Conservation (phyloP, 2,888 invertebrate species). For the Toxonevra muliebris region DNA sequence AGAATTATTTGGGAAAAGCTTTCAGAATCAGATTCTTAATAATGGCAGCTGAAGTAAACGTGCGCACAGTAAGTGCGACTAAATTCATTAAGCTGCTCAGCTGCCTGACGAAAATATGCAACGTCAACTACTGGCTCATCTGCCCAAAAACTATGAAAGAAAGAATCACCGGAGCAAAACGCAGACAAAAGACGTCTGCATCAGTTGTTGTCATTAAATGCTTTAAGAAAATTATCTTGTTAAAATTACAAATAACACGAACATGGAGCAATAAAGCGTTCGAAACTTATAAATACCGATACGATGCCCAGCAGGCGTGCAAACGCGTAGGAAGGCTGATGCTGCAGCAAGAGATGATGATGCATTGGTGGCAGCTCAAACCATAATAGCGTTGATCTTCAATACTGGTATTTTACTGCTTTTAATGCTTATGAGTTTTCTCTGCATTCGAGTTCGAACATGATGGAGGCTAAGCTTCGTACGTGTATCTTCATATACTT, state of each 20-base stretch:
- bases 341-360: not conserved
- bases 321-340: conserved; percentile 5
- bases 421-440: not conserved
- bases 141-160: conserved; percentile 7
- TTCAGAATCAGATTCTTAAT: not conserved
- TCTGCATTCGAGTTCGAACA: no score
- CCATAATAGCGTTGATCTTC: not conserved
- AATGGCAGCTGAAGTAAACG: not conserved
- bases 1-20: not conserved
- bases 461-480: no score
- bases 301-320: not conserved
- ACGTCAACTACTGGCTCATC: conserved; percentile 11
- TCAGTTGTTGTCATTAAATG: conserved; percentile 55
- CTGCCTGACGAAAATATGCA: conserved; percentile 37
- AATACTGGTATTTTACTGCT: not conserved
- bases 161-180: not conserved
- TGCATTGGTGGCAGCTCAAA: no score
- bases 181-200: conserved; percentile 8
- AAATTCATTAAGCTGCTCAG: conserved; percentile 46
- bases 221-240: conserved; percentile 63
- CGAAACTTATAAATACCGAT: conserved; percentile 47
- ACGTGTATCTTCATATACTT: no score
- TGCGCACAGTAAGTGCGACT: conserved; percentile 46
- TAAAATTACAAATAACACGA: conserved; percentile 65
- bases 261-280: conserved; percentile 57